Evolutionary conservation across 1,140 invertebrate species (phyloP).

Genomic region (Diorhabda elongata): DNA sequence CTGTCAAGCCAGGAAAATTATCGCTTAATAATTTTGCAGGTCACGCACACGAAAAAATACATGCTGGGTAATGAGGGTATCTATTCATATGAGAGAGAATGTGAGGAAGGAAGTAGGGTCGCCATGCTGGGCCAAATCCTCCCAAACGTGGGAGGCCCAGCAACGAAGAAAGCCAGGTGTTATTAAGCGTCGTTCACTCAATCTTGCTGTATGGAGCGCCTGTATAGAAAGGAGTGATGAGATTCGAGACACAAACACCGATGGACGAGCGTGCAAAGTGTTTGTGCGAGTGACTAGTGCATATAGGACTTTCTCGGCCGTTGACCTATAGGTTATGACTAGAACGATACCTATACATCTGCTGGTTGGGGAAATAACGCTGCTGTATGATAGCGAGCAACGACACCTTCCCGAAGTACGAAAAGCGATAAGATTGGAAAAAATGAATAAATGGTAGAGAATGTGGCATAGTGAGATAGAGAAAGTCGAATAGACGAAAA

Average conservation of each 20-base stretch:
- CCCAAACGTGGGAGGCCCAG: slow-evolving; percentile 28
- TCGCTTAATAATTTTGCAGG: too few relatives aligned
- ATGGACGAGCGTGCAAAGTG: slow-evolving; percentile 16
- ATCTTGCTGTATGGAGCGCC: slow-evolving; percentile 28
- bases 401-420: too few relatives aligned
- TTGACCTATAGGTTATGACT: slow-evolving; percentile 24
- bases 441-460: too few relatives aligned
- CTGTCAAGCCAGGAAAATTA: too few relatives aligned
- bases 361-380: slow-evolving; percentile 22
- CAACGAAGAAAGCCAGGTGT: slow-evolving; percentile 16
- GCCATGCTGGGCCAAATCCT: slow-evolving; percentile 15
- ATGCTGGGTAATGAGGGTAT: too few relatives aligned
- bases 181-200: slow-evolving; percentile 18
- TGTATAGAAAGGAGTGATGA: slow-evolving; percentile 17
- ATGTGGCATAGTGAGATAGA: too few relatives aligned
- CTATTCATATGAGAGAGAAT: background rate
- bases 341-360: slow-evolving; percentile 27
- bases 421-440: too few relatives aligned
- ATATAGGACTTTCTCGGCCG: slow-evolving; percentile 30
- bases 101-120: slow-evolving; percentile 14
- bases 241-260: slow-evolving; percentile 12
- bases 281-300: slow-evolving; percentile 19
- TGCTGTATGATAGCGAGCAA: background rate
- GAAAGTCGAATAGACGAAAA: too few relatives aligned
- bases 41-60: too few relatives aligned